Evolutionary conservation across 2,797 vertebrate species (phyloP), one percentile per base, ranked within the genome.

Genomic region (Hydrophis major): DNA sequence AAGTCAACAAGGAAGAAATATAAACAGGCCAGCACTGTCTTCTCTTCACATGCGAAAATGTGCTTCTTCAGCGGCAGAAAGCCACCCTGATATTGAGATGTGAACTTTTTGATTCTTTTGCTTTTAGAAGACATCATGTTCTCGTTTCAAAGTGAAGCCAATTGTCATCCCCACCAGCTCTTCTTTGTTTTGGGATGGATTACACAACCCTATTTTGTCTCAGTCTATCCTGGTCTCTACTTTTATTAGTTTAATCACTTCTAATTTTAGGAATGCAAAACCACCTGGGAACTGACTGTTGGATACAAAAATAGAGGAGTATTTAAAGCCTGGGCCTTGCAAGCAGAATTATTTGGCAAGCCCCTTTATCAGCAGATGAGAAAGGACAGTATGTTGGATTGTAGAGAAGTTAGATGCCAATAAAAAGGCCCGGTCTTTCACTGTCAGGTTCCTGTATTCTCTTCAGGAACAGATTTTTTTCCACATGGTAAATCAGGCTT

Each of bases 301-400:
- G 55, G 92, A 90, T n/a, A 90, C 87, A 91, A 59, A 93, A 96
- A 87, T 47, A 94, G 92, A 92, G 63, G 86, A 4, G 42, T 86
- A 92, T 94, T 90, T 92, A n/a, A 86, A 5, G 47, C 28, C 32
- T 20, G 90, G 59, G 83, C 14, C 28, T 94, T 93, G 32, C 78
- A 92, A 91, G 22, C 25, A 42, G 53, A 83, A 69, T 87, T 91
- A 87, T 74, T 90, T 91, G 37, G 89, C 87, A 66, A 89, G 86
- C 69, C 10, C 32, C 13, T 32, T 22, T 89, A 56, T 59, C 1
- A 13, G 50, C 28, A 88, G 50, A 60, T 42, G 63, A 69, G 89
- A 86, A 92, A 83, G 69, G 56, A 87, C 53, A 91, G 59, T 60
- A 86, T 89, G 89, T 50, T 91, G 55, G 42, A 14, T 53, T 86